A percentile compares a stretch with the other conserved stretches of the same genome.
Conservation (phyloP, 2,113 vertebrate species). For the Muntiacus reevesi region DNA sequence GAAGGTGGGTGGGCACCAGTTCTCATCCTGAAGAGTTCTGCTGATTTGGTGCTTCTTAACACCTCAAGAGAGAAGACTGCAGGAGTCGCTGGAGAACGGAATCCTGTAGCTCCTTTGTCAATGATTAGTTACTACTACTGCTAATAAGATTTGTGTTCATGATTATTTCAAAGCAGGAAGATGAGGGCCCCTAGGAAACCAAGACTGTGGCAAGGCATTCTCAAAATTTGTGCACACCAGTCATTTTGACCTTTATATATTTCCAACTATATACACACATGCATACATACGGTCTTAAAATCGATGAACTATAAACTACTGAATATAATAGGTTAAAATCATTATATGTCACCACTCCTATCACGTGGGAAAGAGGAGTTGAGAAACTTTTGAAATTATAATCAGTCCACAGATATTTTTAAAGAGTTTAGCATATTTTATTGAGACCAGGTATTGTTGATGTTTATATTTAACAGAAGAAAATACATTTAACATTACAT, state of each 20-base stretch:
- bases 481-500: background rate
- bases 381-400: background rate
- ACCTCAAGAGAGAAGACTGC: background rate
- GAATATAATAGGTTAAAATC: background rate
- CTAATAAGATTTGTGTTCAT: background rate
- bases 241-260: background rate
- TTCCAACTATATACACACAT: background rate
- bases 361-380: background rate
- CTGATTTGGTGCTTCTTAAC: background rate
- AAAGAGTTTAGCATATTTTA: background rate
- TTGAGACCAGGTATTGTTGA: background rate
- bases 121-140: background rate
- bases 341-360: background rate
- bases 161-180: slow-evolving; percentile 6
- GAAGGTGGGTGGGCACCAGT: background rate
- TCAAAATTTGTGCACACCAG: background rate
- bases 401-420: background rate
- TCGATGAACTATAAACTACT: background rate
- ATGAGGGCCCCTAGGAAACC: background rate
- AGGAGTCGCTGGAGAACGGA: background rate
- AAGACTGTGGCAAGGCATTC: background rate
- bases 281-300: background rate
- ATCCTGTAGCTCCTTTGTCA: background rate
- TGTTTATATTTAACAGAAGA: background rate
- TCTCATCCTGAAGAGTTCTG: background rate